A percentile compares a stretch with the other conserved stretches of the same genome.
phyloP scores from a whole-genome alignment of 2,888 invertebrate genomes.

The Acronicta alni region DNA sequence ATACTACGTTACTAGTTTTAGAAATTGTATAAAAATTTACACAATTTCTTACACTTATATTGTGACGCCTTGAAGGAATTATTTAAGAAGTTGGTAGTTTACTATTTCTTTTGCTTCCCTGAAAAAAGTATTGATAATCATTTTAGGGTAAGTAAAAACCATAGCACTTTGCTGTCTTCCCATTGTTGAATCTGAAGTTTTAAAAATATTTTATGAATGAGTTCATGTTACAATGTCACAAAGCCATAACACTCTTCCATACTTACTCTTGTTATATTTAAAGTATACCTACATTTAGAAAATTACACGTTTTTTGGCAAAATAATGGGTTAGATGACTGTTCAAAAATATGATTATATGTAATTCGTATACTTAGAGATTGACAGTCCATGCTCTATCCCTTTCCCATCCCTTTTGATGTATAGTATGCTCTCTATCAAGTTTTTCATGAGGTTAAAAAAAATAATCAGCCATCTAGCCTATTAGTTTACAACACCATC shows the following conservation, averaged over 20 bases:
- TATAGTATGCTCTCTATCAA: too few relatives aligned
- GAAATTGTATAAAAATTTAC: too few relatives aligned
- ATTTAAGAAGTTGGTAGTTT: not conserved
- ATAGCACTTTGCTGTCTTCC: slow-evolving; percentile 43
- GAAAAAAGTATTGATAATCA: not conserved
- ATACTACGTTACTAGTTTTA: too few relatives aligned
- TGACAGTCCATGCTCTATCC: too few relatives aligned
- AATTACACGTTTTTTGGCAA: slow-evolving; percentile 17
- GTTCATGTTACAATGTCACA: slow-evolving; percentile 18
- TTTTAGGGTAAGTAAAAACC: not conserved
- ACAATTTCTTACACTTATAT: too few relatives aligned
- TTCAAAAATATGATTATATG: too few relatives aligned
- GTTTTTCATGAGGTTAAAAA: too few relatives aligned
- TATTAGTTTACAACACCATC: too few relatives aligned
- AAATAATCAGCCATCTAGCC: not conserved
- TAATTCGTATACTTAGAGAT: too few relatives aligned
- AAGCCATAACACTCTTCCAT: slow-evolving; percentile 36
- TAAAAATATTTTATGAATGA: slow-evolving; percentile 21
- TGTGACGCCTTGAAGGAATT: too few relatives aligned
- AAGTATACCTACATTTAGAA: slow-evolving; percentile 18
- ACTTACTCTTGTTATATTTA: slow-evolving; percentile 19
- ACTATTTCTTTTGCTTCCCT: not conserved
- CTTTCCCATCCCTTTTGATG: too few relatives aligned
- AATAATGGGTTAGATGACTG: too few relatives aligned
- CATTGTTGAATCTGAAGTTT: slow-evolving; percentile 25